Evolutionary conservation across 1,140 invertebrate species (phyloP), one percentile per base, ranked within the genome.

Genomic region (Cardiocondyla obscurior): DNA sequence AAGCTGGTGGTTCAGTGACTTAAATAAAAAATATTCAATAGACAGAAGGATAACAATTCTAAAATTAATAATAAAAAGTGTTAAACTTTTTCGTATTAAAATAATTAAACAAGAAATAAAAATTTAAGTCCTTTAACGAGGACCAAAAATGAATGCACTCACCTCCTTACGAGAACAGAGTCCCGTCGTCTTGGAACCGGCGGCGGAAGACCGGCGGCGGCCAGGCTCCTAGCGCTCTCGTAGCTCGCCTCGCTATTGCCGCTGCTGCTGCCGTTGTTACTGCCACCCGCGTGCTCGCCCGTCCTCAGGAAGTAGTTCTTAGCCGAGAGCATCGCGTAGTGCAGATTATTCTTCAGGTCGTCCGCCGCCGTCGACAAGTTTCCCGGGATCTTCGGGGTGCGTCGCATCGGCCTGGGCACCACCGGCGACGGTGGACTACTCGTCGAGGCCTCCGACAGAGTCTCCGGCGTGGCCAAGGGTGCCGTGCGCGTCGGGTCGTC

Each of bases 381-480:
- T 83, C 95, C 95, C 30, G 94, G 94, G 65, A 96, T 96, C 89
- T 96, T 96, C 1, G 95, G 96, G 2, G 96, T 96, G 65, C 96
- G 93, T 65, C 96, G 91, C 95, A 96, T 95, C 49, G 93, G 92
- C 25, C 93, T 88, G 0, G 90, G 91, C 19, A 91, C 90, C 4
- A 91, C 74, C 14, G 92, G 93, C 7, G 93, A 94, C 8, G 93
- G 92, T 42, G 93, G 92, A 74, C 88, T 96, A 85, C 96, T 96
- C 0, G 97, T 96, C 0, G 97, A 97, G 5, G 97, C 95, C 91
- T 98, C 97, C 0, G 97, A 98, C 2, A 98, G 91, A 1, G 97
- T 98, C 92, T 98, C 97, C 1, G 97, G 97, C 33, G 97, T 97
- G 1, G 97, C 97, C 25, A 98, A 90, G 0, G 97, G 97, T 0